These are phyloP conservation scores for Reinhardtius hippoglossoides DNA, from an alignment of 2,113 vertebrate genomes.

Conservation along the genomic window DNA sequence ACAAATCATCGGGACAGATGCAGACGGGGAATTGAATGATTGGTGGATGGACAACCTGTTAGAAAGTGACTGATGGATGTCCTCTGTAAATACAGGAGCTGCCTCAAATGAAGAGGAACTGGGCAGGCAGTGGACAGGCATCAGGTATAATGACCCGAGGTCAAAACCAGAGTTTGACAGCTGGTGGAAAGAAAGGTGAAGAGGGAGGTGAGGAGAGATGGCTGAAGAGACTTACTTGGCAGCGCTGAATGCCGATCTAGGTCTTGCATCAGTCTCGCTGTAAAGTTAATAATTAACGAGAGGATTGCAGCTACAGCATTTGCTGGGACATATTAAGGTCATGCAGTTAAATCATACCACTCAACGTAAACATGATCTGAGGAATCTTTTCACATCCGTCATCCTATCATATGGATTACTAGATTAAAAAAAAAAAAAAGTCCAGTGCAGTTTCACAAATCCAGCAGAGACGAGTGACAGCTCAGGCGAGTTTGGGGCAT, in stretches of 20 bases:
- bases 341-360: background rate
- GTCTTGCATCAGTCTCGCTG: no score
- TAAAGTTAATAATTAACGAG: background rate
- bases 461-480: background rate
- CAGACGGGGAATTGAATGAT: background rate
- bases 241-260: background rate
- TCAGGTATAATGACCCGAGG: background rate
- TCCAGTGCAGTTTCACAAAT: background rate
- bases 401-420: background rate
- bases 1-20: background rate
- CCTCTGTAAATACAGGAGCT: no score
- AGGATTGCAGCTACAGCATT: background rate
- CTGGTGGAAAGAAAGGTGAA: background rate
- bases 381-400: background rate
- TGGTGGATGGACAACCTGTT: background rate
- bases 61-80: slow-evolving; percentile 5
- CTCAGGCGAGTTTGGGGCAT: background rate
- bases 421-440: background rate
- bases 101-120: background rate
- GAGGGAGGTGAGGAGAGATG: no score
- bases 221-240: no score
- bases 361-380: background rate
- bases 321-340: background rate
- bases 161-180: background rate
- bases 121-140: background rate